Conservation (phyloP, 2,797 vertebrate species). For the Protonibea diacanthus region DNA sequence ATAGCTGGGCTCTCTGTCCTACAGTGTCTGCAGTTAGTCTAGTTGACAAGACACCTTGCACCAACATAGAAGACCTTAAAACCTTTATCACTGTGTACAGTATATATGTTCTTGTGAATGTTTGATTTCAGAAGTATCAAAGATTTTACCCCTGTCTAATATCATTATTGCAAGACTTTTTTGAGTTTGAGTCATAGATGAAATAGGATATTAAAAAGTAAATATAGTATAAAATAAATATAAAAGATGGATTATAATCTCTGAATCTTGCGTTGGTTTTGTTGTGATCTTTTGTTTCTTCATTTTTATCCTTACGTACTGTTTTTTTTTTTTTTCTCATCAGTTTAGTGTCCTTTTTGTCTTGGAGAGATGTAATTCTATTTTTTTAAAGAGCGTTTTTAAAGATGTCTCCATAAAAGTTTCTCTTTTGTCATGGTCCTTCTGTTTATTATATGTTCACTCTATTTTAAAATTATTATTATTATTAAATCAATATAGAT, state of each 20-base stretch:
- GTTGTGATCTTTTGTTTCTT: constrained; percentile 83
- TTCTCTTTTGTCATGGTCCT: constrained; percentile 81
- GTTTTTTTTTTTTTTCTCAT: constrained; percentile 68
- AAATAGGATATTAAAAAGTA: constrained; percentile 76
- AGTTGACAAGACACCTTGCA: constrained; percentile 83
- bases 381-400: constrained; percentile 91
- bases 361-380: constrained; percentile 92
- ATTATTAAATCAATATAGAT: constrained; percentile 85
- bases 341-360: constrained; percentile 86
- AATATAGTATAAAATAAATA: constrained; percentile 58
- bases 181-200: constrained; percentile 77
- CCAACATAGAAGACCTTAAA: constrained; percentile 85
- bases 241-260: constrained; percentile 81
- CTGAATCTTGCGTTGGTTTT: constrained; percentile 84
- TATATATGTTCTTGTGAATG: constrained; percentile 89
- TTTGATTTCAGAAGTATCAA: constrained; percentile 87
- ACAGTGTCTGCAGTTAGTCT: constrained; percentile 79
- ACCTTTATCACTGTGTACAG: constrained; percentile 91
- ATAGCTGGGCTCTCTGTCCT: constrained; percentile 87
- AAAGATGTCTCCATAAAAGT: constrained; percentile 81
- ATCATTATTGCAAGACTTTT: constrained; percentile 75
- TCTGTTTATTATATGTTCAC: constrained; percentile 82
- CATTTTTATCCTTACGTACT: constrained; percentile 76
- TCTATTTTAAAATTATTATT: constrained; percentile 81
- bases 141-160: constrained; percentile 82